A percentile compares a stretch with the other conserved stretches of the same genome.
Evolutionary conservation across 2,113 vertebrate species (phyloP).

Genomic region (Thamnophis sirtalis): DNA sequence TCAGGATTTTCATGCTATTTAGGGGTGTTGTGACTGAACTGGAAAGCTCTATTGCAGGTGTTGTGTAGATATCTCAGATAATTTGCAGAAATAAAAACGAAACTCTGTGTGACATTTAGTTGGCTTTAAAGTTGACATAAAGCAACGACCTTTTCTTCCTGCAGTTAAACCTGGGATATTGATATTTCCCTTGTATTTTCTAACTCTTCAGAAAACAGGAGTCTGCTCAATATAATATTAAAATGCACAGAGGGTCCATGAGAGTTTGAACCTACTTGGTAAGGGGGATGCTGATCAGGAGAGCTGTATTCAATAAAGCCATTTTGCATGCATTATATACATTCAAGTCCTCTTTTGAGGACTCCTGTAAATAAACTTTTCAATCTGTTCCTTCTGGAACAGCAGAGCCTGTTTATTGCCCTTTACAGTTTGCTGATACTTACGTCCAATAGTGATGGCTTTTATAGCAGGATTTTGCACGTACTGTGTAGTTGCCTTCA

Average conservation of each 20-base stretch:
- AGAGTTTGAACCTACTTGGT: neutral
- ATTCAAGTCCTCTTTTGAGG: conserved; percentile 11
- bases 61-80: neutral
- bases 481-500: conserved; percentile 30
- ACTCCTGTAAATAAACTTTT: conserved; percentile 3
- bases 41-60: neutral
- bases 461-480: conserved; percentile 27
- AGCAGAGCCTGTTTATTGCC: conserved; percentile 12
- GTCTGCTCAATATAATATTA: neutral
- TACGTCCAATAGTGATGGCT: neutral
- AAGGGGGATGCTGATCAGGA: neutral
- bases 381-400: conserved; percentile 4
- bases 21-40: neutral
- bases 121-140: neutral
- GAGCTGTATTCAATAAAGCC: neutral
- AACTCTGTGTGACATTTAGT: neutral
- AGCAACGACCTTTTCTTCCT: neutral
- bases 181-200: neutral
- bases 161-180: neutral
- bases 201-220: neutral
- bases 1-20: neutral
- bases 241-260: neutral
- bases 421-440: conserved; percentile 17
- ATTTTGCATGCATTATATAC: conserved; percentile 28
- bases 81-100: neutral